Evolutionary conservation across 2,888 invertebrate genomes (phyloP).

Genomic region (Drosophila algonquin): DNA sequence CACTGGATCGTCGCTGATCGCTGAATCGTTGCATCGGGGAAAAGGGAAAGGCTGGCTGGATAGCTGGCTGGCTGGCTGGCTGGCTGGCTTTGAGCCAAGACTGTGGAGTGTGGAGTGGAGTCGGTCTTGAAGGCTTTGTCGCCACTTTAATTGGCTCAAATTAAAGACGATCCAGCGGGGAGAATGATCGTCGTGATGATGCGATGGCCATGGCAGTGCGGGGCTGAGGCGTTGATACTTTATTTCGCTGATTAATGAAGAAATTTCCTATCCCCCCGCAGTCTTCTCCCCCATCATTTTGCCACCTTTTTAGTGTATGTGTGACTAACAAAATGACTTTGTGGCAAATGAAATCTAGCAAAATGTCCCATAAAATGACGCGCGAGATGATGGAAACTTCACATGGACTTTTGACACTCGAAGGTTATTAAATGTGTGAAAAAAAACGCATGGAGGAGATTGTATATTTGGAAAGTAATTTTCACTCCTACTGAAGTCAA

Average conservation of each 20-base stretch:
- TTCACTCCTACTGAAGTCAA: background rate
- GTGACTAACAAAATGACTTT: slow-evolving; percentile 34
- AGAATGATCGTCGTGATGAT: background rate
- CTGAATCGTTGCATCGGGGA: slow-evolving; percentile 6
- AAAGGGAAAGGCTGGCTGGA: slow-evolving; percentile 64
- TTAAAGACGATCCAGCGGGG: slow-evolving; percentile 49
- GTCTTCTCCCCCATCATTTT: slow-evolving; percentile 36
- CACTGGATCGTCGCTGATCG: background rate
- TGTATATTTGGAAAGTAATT: background rate
- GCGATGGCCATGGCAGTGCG: background rate
- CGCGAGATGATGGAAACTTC: slow-evolving; percentile 5
- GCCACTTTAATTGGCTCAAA: slow-evolving; percentile 75
- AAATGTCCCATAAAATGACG: slow-evolving; percentile 61
- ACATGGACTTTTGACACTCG: background rate
- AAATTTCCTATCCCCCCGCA: slow-evolving; percentile 29
- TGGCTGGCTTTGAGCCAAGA: slow-evolving; percentile 23
- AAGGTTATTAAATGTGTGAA: background rate
- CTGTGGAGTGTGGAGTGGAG: background rate
- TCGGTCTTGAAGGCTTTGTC: slow-evolving; percentile 57
- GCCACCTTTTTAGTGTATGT: slow-evolving; percentile 51
- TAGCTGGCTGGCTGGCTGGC: too few species aligned
- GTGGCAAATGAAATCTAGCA: slow-evolving; percentile 65
- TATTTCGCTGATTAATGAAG: slow-evolving; percentile 65
- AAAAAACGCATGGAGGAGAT: background rate
- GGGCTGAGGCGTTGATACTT: slow-evolving; percentile 19